Evolutionary conservation across 2,888 invertebrate species (phyloP).

Genomic region (Philhelius pedissequus): DNA sequence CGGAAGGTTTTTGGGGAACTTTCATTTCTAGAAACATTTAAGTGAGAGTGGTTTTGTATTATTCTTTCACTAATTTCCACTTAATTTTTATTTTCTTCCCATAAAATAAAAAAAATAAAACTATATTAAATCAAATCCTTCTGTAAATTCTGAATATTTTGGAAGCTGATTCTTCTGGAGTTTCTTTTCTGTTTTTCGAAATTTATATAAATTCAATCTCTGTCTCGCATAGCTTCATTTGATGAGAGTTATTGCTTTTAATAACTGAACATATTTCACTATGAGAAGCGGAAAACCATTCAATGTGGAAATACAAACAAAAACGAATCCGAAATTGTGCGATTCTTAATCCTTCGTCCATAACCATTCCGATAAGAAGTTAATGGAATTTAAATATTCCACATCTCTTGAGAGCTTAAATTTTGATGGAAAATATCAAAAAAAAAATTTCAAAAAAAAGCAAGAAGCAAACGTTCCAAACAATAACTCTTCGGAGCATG

Average conservation of each 20-base stretch:
- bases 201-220: not conserved
- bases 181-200: too few relatives aligned
- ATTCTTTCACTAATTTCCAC: too few relatives aligned
- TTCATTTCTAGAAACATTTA: too few relatives aligned
- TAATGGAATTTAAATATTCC: not conserved
- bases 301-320: not conserved
- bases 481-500: not conserved
- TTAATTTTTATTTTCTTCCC: too few relatives aligned
- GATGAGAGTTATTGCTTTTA: not conserved
- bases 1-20: too few relatives aligned
- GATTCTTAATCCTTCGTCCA: not conserved
- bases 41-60: too few relatives aligned
- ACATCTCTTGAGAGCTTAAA: not conserved
- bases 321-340: not conserved
- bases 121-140: too few relatives aligned
- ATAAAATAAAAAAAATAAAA: too few relatives aligned
- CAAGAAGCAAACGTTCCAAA: not conserved
- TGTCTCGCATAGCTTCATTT: not conserved
- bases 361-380: not conserved
- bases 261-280: not conserved
- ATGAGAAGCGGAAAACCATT: not conserved
- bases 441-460: not conserved
- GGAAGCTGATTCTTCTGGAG: too few relatives aligned
- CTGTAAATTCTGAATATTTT: too few relatives aligned
- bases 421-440: not conserved